Evolutionary conservation across 30 jellyfish, hydroid and myxozoan species (phyloP).

Genomic region (Aurelia aurita): DNA sequence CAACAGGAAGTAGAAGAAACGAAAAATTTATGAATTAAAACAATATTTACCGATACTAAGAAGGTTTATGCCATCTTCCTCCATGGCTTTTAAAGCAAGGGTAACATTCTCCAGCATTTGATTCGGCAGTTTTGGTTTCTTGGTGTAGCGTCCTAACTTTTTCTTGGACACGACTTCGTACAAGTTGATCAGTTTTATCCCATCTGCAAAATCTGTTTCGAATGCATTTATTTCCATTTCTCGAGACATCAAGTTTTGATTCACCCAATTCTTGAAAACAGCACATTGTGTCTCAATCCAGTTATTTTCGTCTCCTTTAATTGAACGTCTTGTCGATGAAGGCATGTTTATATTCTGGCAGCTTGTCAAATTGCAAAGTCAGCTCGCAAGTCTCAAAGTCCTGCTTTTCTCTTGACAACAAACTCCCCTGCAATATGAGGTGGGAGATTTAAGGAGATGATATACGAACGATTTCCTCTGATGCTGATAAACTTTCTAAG

Average conservation of each 20-base stretch:
- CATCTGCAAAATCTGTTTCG: constrained; percentile 96
- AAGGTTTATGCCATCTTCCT: constrained; percentile 91
- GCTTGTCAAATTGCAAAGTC: no score
- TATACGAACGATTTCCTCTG: no score
- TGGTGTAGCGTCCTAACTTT: constrained; percentile 81
- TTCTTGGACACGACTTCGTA: constrained; percentile 92
- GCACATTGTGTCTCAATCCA: constrained; percentile 98
- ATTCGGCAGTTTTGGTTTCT: constrained; percentile 90
- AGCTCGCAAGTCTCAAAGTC: no score
- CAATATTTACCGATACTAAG: constrained; percentile 96
- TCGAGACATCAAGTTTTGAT: constrained; percentile 73
- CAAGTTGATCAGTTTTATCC: constrained; percentile 85
- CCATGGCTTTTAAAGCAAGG: constrained; percentile 92
- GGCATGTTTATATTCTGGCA: background rate
- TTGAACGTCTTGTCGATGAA: constrained; percentile 62
- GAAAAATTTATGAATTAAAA: background rate
- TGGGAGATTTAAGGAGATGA: no score
- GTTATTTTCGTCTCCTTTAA: constrained; percentile 93
- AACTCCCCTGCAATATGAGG: no score
- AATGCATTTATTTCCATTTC: constrained; percentile 77
- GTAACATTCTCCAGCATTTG: constrained; percentile 97
- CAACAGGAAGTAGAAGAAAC: no score
- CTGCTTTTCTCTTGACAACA: no score
- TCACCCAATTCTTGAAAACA: constrained; percentile 98
- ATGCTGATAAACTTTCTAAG: no score